Evolutionary conservation across 2,888 invertebrate genomes (phyloP).

Genomic region (Patella caerulea): DNA sequence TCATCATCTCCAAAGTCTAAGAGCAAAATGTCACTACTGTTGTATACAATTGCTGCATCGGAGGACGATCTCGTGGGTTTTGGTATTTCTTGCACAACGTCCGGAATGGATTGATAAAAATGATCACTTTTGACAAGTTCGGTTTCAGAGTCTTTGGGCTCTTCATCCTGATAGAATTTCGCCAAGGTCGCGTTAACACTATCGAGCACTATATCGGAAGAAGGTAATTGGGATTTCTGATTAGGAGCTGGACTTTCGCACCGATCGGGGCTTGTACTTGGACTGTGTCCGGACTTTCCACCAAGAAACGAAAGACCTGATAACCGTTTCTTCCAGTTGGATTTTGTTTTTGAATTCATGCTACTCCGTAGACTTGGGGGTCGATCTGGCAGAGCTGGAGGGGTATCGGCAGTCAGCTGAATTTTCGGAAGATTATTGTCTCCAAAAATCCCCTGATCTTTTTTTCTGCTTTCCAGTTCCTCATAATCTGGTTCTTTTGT

Average conservation of each 20-base stretch:
- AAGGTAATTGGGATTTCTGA: not conserved
- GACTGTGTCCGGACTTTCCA: not conserved
- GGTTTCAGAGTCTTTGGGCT: not conserved
- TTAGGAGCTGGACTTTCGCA: not conserved
- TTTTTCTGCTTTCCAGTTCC: constrained; percentile 45
- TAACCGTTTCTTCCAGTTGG: constrained; percentile 3
- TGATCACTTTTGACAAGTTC: not conserved
- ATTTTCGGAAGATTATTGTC: not conserved
- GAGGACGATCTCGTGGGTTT: not conserved
- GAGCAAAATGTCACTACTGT: not conserved
- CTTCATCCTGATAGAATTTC: not conserved
- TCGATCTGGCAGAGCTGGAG: constrained; percentile 21
- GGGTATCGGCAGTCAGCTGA: not conserved
- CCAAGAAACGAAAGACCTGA: not conserved
- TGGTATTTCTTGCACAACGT: not conserved
- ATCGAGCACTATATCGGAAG: not conserved
- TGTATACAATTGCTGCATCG: not conserved
- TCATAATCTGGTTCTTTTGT: constrained; percentile 47
- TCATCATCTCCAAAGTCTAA: not conserved
- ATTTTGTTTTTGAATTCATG: not conserved
- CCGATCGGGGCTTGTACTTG: not conserved
- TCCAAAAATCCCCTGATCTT: constrained; percentile 16
- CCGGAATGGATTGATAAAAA: not conserved
- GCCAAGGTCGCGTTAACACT: not conserved
- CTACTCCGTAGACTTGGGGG: constrained; percentile 13